These are phyloP conservation scores for Macquaria australasica DNA, from an alignment of 2,113 vertebrate species.

Conservation along the genomic window DNA sequence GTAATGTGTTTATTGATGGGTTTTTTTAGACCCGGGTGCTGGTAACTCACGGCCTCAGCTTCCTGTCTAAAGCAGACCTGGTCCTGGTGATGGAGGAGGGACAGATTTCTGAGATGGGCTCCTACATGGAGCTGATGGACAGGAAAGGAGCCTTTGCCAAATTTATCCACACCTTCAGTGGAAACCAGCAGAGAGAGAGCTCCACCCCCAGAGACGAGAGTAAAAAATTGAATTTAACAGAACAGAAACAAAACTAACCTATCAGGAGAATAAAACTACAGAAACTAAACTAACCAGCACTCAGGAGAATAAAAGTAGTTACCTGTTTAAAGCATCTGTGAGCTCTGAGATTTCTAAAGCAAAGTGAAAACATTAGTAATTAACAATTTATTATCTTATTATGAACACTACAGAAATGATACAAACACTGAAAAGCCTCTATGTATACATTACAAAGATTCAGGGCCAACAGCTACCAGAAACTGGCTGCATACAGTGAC, in stretches of 20 bases:
- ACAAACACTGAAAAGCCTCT: too few relatives aligned
- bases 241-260: background rate
- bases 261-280: background rate
- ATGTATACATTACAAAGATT: too few relatives aligned
- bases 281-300: background rate
- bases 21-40: constrained; percentile 88
- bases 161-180: constrained; percentile 89
- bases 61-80: constrained; percentile 88
- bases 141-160: constrained; percentile 90
- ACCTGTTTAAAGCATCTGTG: background rate
- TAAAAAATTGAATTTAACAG: background rate
- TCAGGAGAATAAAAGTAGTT: background rate
- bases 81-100: constrained; percentile 92
- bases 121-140: constrained; percentile 89
- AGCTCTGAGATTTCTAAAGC: too few relatives aligned
- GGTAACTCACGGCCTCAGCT: constrained; percentile 91
- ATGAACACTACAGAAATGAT: too few relatives aligned
- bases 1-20: background rate
- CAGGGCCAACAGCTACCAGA: too few relatives aligned
- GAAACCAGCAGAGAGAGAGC: constrained; percentile 76
- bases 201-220: constrained; percentile 54
- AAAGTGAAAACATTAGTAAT: too few relatives aligned
- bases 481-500: too few relatives aligned
- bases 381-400: too few relatives aligned
- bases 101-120: constrained; percentile 91